Percentiles rank a stretch among this genome's conserved stretches.
Evolutionary conservation across 2,113 vertebrate species (phyloP).

Genomic region (Neolamprologus devosi): DNA sequence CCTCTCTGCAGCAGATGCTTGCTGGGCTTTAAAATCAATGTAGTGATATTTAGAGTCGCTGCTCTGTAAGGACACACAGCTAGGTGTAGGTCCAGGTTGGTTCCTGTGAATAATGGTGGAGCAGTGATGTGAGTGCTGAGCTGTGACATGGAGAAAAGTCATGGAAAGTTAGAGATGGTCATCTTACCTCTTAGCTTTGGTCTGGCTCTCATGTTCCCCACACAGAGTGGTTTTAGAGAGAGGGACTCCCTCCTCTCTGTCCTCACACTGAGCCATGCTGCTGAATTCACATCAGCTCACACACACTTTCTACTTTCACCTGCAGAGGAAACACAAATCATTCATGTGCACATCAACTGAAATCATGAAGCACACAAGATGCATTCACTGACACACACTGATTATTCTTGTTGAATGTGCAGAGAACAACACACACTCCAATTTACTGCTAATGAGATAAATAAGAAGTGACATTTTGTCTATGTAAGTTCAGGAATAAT

Average conservation of each 20-base stretch:
- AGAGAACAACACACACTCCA: neutral
- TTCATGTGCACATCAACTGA: neutral
- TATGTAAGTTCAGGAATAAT: neutral
- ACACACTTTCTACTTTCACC: neutral
- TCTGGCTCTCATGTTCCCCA: neutral
- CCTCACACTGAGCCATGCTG: neutral
- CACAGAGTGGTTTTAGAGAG: neutral
- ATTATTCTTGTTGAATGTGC: neutral
- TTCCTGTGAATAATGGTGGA: neutral
- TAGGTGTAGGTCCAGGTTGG: neutral
- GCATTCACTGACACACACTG: neutral
- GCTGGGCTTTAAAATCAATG: neutral
- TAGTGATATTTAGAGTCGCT: accelerated
- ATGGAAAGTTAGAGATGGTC: accelerated
- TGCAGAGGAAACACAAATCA: neutral
- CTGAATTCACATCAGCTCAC: accelerated
- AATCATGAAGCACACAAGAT: accelerated
- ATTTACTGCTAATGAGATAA: neutral
- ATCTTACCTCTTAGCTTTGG: neutral
- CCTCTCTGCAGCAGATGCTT: neutral
- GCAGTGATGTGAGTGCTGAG: neutral
- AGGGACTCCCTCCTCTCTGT: neutral
- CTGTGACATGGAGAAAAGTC: neutral
- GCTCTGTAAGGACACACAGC: neutral
- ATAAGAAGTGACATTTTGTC: neutral